Percentiles rank a stretch among this genome's conserved stretches.
These are phyloP conservation scores for Digitonthophagus gazella DNA, from an alignment of 2,888 invertebrate genomes.

Conservation along the genomic window DNA sequence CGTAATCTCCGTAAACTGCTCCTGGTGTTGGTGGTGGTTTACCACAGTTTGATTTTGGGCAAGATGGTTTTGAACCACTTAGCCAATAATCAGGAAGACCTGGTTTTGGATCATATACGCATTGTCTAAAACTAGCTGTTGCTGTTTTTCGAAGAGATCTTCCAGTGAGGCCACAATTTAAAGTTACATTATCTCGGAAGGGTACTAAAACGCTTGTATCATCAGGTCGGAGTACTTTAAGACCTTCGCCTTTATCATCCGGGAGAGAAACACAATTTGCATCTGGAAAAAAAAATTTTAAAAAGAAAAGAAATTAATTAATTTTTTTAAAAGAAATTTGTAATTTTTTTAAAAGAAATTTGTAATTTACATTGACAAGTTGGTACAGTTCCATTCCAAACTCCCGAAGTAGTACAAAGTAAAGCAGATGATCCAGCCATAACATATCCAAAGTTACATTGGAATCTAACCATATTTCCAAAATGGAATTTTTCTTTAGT, in stretches of 20 bases:
- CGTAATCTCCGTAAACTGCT: constrained; percentile 86
- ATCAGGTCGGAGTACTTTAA: constrained; percentile 74
- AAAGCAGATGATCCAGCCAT: constrained; percentile 85
- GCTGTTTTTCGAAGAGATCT: constrained; percentile 76
- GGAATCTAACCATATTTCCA: constrained; percentile 86
- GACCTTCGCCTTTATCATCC: constrained; percentile 84
- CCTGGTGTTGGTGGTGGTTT: constrained; percentile 87
- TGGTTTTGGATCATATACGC: constrained; percentile 92
- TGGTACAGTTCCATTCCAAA: constrained; percentile 92
- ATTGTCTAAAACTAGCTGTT: constrained; percentile 85
- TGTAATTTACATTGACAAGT: constrained; percentile 83
- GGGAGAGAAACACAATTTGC: constrained; percentile 88
- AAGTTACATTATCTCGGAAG: constrained; percentile 86
- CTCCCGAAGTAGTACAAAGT: constrained; percentile 84
- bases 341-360: too few relatives aligned
- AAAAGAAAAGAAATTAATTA: constrained; percentile 20
- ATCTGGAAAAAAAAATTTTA: constrained; percentile 56
- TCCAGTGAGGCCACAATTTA: constrained; percentile 77
- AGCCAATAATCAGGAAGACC: constrained; percentile 89
- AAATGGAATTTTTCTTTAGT: constrained; percentile 81
- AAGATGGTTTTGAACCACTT: constrained; percentile 81
- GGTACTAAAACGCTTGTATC: constrained; percentile 82
- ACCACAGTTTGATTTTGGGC: constrained; percentile 90
- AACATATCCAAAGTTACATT: constrained; percentile 92
- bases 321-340: too few relatives aligned